Evolutionary conservation across 2,888 invertebrate genomes (phyloP).

Genomic region (Rhagonycha lutea): DNA sequence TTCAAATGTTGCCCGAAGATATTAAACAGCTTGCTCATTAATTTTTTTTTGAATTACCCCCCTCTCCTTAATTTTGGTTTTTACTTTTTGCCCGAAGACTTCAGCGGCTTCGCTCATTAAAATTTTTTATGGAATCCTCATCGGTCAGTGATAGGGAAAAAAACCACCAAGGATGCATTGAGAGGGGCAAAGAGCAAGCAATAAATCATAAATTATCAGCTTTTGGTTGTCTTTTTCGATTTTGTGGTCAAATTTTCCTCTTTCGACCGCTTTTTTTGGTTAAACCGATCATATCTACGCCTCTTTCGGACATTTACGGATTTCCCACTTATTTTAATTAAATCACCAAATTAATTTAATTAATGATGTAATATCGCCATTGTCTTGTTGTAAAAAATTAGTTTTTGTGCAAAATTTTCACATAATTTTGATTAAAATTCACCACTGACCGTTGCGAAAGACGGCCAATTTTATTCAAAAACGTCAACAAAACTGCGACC

Average conservation of each 20-base stretch:
- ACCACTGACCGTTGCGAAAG: background rate
- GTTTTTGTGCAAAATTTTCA: background rate
- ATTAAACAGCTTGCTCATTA: too few species aligned
- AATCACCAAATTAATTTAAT: background rate
- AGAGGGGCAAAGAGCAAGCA: background rate
- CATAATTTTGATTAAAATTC: background rate
- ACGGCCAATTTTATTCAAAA: background rate
- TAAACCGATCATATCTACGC: background rate
- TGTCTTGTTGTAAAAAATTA: background rate
- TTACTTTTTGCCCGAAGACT: too few species aligned
- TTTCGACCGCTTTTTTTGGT: background rate
- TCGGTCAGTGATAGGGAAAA: too few species aligned
- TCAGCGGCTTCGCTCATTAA: too few species aligned
- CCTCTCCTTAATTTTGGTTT: too few species aligned
- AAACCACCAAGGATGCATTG: too few species aligned
- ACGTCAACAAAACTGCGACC: background rate
- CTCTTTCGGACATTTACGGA: background rate
- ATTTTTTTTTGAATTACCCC: too few species aligned
- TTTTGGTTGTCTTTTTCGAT: background rate
- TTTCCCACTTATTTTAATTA: background rate
- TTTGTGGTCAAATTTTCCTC: background rate
- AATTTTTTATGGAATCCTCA: too few species aligned
- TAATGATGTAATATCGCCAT: background rate
- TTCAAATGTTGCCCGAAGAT: too few species aligned
- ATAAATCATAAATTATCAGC: background rate